Percentiles rank a stretch among this genome's conserved stretches.
phyloP scores from a whole-genome alignment of 30 jellyfish, hydroid and myxozoan species.

The Hydractinia echinata region DNA sequence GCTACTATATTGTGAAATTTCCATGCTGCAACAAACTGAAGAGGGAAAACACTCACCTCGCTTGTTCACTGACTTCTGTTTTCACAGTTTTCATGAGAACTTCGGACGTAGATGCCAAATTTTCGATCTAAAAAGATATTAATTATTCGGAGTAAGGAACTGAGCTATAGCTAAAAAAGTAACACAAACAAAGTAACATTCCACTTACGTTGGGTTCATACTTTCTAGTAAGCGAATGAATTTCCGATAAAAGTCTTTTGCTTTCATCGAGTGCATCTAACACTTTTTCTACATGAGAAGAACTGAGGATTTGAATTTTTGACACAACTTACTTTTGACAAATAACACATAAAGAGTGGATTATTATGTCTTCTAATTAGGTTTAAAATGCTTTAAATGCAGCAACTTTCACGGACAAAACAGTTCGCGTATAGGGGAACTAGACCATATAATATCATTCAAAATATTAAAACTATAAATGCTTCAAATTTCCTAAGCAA shows the following conservation, averaged over 20 bases:
- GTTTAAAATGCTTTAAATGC: no score
- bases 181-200: background rate
- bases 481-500: no score
- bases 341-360: no score
- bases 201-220: constrained; percentile 25
- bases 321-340: no score
- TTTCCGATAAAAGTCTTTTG: constrained; percentile 11
- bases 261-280: constrained; percentile 25
- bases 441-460: no score
- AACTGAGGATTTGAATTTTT: background rate
- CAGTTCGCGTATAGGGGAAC: no score
- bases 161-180: background rate
- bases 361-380: no score
- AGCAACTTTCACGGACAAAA: no score
- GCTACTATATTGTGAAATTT: no score
- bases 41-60: background rate
- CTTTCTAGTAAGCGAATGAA: constrained; percentile 7
- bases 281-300: constrained; percentile 12
- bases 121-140: constrained; percentile 21
- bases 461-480: no score
- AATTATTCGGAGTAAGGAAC: background rate
- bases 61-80: constrained; percentile 20
- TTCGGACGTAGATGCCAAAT: background rate
- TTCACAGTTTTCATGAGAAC: constrained; percentile 20
- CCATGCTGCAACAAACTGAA: background rate